phyloP scores from a whole-genome alignment of 2,113 vertebrate species.

The Microtus montanus region DNA sequence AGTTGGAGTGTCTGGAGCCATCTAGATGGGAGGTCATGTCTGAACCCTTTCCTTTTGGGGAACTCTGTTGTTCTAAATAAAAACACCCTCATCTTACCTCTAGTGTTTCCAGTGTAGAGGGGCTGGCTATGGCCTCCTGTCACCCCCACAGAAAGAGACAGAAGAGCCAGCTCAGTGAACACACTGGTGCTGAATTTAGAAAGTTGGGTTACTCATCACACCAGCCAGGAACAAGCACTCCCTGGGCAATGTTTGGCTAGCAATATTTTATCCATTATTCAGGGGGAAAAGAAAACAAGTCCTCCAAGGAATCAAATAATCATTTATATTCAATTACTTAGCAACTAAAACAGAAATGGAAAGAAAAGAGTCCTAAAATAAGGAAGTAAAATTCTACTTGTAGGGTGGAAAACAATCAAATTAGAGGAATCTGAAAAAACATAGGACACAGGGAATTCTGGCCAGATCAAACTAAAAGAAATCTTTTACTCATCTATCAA shows the following conservation, averaged over 20 bases:
- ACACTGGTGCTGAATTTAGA: not conserved
- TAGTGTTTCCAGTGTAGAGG: not conserved
- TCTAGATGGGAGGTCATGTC: not conserved
- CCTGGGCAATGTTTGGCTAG: not conserved
- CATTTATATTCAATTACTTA: not conserved
- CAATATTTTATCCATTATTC: not conserved
- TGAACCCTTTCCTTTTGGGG: not conserved
- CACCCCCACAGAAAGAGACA: not conserved
- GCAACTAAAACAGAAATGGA: constrained; percentile 14
- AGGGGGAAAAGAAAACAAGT: not conserved
- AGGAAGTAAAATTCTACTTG: not conserved
- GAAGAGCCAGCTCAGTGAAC: not conserved
- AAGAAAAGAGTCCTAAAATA: not conserved
- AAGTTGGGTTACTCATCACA: not conserved
- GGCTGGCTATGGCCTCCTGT: not conserved
- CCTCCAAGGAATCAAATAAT: not conserved
- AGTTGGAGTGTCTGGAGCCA: not conserved
- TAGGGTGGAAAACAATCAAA: not conserved
- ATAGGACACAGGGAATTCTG: not conserved
- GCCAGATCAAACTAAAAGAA: not conserved
- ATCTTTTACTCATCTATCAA: not conserved
- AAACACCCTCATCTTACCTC: not conserved
- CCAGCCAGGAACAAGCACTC: not conserved
- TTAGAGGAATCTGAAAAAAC: not conserved
- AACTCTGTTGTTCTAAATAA: not conserved